phyloP scores from a whole-genome alignment of 2,113 vertebrate species.

The Rhodinocichla rosea region DNA sequence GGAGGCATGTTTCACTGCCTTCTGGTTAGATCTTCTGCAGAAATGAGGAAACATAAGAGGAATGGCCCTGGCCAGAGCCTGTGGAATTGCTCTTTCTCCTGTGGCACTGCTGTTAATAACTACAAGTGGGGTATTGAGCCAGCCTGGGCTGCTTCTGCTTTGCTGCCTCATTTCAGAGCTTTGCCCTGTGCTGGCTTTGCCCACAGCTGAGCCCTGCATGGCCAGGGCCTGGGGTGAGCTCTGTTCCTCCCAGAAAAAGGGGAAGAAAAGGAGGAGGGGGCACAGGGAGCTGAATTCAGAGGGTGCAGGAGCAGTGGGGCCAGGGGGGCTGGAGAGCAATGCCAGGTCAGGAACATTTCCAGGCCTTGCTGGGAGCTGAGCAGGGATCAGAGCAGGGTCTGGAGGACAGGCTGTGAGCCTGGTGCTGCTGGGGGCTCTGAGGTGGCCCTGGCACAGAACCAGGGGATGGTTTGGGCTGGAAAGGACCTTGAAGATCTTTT shows the following conservation, averaged over 20 bases:
- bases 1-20: slow-evolving; percentile 63
- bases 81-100: slow-evolving; percentile 68
- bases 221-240: background rate
- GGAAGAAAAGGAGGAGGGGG: background rate
- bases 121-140: slow-evolving; percentile 69
- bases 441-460: background rate
- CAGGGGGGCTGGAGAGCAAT: background rate
- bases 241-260: background rate
- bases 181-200: slow-evolving; percentile 38
- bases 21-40: slow-evolving; percentile 60
- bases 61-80: slow-evolving; percentile 66
- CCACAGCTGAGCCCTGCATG: slow-evolving; percentile 61
- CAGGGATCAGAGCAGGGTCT: background rate
- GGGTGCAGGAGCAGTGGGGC: background rate
- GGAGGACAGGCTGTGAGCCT: background rate
- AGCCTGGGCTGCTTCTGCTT: slow-evolving; percentile 70
- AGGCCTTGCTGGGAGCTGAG: background rate
- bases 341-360: background rate
- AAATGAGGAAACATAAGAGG: slow-evolving; percentile 57
- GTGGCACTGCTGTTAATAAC: slow-evolving; percentile 60
- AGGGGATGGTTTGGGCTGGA: background rate
- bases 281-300: background rate
- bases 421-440: background rate
- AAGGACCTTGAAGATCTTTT: background rate
- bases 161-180: slow-evolving; percentile 72